Evolutionary conservation across 2,797 vertebrate species (phyloP), one percentile per base, ranked within the genome.

Genomic region (Gallinago stenura): DNA sequence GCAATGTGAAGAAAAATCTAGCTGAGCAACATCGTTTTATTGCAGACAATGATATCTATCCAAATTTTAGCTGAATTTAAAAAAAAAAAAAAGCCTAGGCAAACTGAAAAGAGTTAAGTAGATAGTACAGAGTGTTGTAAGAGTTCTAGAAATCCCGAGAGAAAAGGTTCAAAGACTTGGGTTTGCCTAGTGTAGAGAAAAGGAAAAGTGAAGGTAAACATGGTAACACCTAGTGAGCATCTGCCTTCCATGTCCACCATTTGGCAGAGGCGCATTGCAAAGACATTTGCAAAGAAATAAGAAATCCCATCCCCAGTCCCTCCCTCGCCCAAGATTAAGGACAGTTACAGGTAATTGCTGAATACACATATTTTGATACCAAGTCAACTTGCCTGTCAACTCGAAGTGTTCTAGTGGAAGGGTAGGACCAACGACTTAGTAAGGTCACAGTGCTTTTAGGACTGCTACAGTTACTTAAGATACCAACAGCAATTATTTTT

Each of bases 401-500:
- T 45, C 14, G 1, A 35, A 72, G 48, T 6, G 45, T 39, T 72
- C 18, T 2, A 87, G 62, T 5, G 39, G 46, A 87, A 91, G 45
- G 21, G 35, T 46, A 30, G 31, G 17, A 65, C 11, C 70, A 60
- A 45, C 1, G 8, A 41, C 19, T 57, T 53, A 21, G 12, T n/a
- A 24, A 65, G 4, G 45, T 46, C 53, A 28, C 1, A 0, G 19
- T 10, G 60, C 33, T 62, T 75, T 62, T 26, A 65, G 19, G 41
- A 43, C 8, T 58, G 46, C 57, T 77, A 31, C 43, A 17, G 15
- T 37, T 75, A 53, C n/a, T 65, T 20, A 25, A 84, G 54, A 43
- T 20, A 68, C 50, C 94, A 92, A 93, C 35, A 88, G 76, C 37
- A 88, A 87, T 15, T 68, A 69, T 19, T 33, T 87, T 92, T 64